phyloP scores from a whole-genome alignment of 2,888 invertebrate species.

The Tiphia femorata region DNA sequence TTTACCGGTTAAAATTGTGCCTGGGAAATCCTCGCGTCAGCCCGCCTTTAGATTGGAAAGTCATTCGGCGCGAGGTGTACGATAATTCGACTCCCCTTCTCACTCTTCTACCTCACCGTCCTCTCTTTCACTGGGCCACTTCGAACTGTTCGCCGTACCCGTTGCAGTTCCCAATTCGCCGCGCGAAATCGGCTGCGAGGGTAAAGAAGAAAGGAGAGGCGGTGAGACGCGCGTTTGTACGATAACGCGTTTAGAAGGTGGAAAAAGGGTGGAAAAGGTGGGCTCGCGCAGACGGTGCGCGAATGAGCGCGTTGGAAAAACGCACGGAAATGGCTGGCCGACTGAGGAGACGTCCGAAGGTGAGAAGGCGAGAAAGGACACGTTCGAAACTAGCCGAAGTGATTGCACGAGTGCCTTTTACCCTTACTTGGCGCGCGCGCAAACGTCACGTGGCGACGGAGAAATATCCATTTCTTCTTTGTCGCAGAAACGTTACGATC shows the following conservation, averaged over 20 bases:
- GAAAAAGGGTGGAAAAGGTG: background rate
- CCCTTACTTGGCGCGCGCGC: too few species aligned
- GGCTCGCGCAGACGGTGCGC: too few species aligned
- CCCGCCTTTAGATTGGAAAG: slow-evolving; percentile 42
- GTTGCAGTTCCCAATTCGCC: slow-evolving; percentile 27
- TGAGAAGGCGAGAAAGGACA: background rate
- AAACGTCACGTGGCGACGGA: background rate
- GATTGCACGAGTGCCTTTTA: too few species aligned
- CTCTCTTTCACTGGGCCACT: too few species aligned
- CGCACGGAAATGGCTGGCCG: background rate
- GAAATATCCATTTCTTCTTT: background rate
- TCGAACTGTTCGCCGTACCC: slow-evolving; percentile 12
- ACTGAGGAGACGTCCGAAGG: background rate
- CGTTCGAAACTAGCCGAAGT: background rate
- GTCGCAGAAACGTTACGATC: slow-evolving; percentile 1
- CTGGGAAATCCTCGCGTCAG: slow-evolving; percentile 28
- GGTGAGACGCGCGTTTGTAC: background rate
- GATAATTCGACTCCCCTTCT: slow-evolving; percentile 48
- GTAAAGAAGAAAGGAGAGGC: slow-evolving; percentile 7
- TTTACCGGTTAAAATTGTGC: slow-evolving; percentile 43
- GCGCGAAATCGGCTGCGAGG: background rate
- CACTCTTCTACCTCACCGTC: too few species aligned
- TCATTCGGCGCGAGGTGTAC: slow-evolving; percentile 29
- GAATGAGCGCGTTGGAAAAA: background rate
- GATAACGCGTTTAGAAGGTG: background rate